phyloP scores from a whole-genome alignment of 2,888 invertebrate species.

The Meliscaeva auricollis region DNA sequence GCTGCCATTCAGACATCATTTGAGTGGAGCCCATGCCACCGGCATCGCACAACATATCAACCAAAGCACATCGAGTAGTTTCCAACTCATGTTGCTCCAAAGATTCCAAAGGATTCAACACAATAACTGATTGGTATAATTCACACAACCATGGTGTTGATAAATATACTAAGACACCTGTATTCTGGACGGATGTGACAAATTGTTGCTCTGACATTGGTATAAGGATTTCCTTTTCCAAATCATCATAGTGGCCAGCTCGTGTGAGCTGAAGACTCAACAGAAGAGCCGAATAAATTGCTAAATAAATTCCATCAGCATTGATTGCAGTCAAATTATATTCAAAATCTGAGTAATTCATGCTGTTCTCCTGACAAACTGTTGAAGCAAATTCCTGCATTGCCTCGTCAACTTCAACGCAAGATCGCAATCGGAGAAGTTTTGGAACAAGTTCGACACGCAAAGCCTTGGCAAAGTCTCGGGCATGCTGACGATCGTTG shows the following conservation, averaged over 20 bases:
- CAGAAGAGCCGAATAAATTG: slow-evolving; percentile 93
- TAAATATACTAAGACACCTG: slow-evolving; percentile 95
- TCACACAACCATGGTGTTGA: slow-evolving; percentile 97
- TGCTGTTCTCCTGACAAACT: slow-evolving; percentile 91
- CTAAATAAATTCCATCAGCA: slow-evolving; percentile 97
- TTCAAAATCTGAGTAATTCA: slow-evolving; percentile 84
- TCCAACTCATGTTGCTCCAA: slow-evolving; percentile 81
- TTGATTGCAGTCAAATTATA: slow-evolving; percentile 91
- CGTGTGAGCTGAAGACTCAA: slow-evolving; percentile 92
- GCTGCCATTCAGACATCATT: slow-evolving; percentile 94
- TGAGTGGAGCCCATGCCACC: slow-evolving; percentile 93
- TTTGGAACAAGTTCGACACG: slow-evolving; percentile 91
- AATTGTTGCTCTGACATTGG: slow-evolving; percentile 93
- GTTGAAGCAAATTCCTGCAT: slow-evolving; percentile 96
- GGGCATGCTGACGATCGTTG: slow-evolving; percentile 93
- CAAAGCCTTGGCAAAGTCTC: slow-evolving; percentile 92
- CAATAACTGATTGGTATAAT: slow-evolving; percentile 93
- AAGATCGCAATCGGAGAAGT: slow-evolving; percentile 90
- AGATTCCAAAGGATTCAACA: slow-evolving; percentile 84
- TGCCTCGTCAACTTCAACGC: slow-evolving; percentile 95
- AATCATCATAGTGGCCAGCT: slow-evolving; percentile 89
- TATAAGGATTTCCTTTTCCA: slow-evolving; percentile 84
- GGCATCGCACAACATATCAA: slow-evolving; percentile 87
- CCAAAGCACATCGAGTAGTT: slow-evolving; percentile 82
- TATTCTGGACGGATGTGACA: slow-evolving; percentile 95